A percentile compares a stretch with the other conserved stretches of the same genome.
Evolutionary conservation across 2,113 vertebrate genomes (phyloP).

Genomic region (Falcunculus frontatus): DNA sequence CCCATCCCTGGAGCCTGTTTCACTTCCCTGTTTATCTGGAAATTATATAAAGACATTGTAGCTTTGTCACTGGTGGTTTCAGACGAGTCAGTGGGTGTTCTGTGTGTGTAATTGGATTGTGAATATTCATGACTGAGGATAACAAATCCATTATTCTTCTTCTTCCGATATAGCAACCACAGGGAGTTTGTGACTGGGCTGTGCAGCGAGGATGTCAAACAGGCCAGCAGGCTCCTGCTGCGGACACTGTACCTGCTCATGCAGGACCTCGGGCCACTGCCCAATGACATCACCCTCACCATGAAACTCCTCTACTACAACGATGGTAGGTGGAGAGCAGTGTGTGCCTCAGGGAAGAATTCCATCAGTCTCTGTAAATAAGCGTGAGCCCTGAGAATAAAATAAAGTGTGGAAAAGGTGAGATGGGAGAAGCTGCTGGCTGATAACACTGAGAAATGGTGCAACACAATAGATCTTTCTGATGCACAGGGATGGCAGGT

Average conservation of each 20-base stretch:
- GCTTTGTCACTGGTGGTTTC: conserved; percentile 6
- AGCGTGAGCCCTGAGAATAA: neutral
- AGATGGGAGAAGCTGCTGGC: neutral
- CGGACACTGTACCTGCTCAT: conserved; percentile 71
- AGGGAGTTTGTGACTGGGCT: conserved; percentile 13
- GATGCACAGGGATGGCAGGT: neutral
- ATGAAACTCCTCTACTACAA: conserved; percentile 80
- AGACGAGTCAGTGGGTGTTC: neutral
- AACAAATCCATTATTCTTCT: conserved; percentile 38
- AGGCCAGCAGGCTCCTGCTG: conserved; percentile 77
- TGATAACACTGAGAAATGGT: neutral
- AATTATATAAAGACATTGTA: conserved; percentile 8
- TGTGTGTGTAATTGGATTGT: conserved; percentile 16
- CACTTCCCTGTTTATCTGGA: conserved; percentile 39
- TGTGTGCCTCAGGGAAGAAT: neutral
- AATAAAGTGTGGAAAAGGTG: neutral
- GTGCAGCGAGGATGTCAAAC: conserved; percentile 69
- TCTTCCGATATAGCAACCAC: conserved; percentile 30
- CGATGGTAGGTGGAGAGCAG: conserved; percentile 59
- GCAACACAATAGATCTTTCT: neutral
- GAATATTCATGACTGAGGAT: conserved; percentile 27
- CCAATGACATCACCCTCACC: conserved; percentile 69
- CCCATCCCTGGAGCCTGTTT: conserved; percentile 15
- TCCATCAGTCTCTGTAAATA: neutral
- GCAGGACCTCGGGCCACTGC: conserved; percentile 74